Evolutionary conservation across 2,797 vertebrate species (phyloP).

Genomic region (Premnoplex brunnescens): DNA sequence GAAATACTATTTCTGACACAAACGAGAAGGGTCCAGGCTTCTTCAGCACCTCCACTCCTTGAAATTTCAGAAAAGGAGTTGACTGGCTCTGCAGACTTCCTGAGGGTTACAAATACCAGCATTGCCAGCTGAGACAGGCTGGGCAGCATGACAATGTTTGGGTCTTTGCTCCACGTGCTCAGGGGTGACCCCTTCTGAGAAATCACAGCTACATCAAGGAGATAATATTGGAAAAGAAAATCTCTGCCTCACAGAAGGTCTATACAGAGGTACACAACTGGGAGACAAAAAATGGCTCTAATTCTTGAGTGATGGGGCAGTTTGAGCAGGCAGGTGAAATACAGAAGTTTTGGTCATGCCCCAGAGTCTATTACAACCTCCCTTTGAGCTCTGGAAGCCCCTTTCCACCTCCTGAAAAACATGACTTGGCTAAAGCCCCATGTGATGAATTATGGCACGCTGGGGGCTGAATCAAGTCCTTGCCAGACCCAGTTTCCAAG

Average conservation of each 20-base stretch:
- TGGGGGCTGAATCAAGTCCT: background rate
- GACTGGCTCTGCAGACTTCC: background rate
- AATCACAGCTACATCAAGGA: background rate
- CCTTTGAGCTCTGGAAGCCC: background rate
- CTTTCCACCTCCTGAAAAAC: background rate
- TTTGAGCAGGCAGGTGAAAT: background rate
- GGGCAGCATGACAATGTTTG: background rate
- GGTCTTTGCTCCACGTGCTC: background rate
- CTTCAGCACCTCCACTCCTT: background rate
- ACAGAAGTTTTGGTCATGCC: background rate
- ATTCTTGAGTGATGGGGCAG: background rate
- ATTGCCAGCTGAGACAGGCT: background rate
- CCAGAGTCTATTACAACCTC: background rate
- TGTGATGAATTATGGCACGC: background rate
- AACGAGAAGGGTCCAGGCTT: background rate
- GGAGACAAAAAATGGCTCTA: background rate
- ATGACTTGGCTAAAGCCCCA: background rate
- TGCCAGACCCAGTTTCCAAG: background rate
- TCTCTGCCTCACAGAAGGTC: background rate
- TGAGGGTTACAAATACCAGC: background rate
- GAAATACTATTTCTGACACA: background rate
- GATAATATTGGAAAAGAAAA: background rate
- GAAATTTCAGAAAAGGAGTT: background rate
- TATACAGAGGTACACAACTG: background rate
- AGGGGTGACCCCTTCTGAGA: background rate